Evolutionary conservation across 2,797 vertebrate genomes (phyloP).

Genomic region (Sebastes itinus): DNA sequence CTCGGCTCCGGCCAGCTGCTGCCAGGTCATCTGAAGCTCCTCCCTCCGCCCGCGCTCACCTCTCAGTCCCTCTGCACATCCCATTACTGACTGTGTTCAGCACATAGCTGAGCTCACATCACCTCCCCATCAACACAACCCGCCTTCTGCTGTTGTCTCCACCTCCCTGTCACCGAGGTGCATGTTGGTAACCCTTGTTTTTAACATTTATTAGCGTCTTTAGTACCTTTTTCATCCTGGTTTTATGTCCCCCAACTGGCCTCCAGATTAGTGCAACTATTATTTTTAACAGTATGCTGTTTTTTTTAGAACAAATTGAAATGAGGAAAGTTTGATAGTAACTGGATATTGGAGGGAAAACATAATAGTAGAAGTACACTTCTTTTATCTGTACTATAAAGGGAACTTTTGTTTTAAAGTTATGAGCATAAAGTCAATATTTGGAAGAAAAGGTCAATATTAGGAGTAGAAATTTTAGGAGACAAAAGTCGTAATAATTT

Average conservation of each 20-base stretch:
- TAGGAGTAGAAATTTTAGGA: not conserved
- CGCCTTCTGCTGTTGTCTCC: not conserved
- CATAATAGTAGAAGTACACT: not conserved
- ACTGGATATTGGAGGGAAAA: not conserved
- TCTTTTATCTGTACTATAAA: not conserved
- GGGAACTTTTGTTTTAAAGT: not conserved
- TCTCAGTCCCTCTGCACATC: not conserved
- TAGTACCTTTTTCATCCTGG: not conserved
- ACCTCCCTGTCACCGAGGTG: not conserved
- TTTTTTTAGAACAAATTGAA: not conserved
- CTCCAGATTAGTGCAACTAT: not conserved
- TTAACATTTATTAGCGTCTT: not conserved
- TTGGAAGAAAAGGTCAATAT: not conserved
- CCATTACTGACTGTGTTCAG: not conserved
- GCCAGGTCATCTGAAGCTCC: conserved; percentile 91
- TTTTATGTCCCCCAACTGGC: not conserved
- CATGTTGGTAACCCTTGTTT: not conserved
- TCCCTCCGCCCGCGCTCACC: not conserved
- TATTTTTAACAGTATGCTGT: not conserved
- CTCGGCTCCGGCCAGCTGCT: conserved; percentile 92
- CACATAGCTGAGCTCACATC: conserved; percentile 16
- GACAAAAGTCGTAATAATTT: not conserved
- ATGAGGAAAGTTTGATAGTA: not conserved
- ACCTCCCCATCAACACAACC: not conserved
- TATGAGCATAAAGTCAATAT: not conserved